These are phyloP conservation scores for Ormyrus labotus DNA, from an alignment of 2,888 invertebrate genomes.

Conservation along the genomic window DNA sequence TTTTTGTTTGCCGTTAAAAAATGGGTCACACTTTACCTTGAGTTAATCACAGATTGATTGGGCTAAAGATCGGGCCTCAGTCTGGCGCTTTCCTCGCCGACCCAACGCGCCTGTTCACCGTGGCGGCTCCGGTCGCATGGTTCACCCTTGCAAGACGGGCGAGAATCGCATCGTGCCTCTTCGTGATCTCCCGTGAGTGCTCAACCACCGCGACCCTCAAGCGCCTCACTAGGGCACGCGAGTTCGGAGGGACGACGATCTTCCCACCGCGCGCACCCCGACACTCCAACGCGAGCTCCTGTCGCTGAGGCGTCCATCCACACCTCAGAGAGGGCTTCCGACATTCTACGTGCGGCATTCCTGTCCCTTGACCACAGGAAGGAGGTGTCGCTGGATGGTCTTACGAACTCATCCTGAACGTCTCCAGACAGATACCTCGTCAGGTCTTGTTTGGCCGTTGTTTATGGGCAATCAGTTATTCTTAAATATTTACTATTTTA, in stretches of 20 bases:
- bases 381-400: slow-evolving; percentile 47
- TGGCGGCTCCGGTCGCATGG: slow-evolving; percentile 40
- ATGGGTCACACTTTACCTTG: too few relatives aligned
- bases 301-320: slow-evolving; percentile 49
- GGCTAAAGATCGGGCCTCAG: too few relatives aligned
- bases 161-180: slow-evolving; percentile 60
- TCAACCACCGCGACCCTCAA: not conserved
- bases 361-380: slow-evolving; percentile 43
- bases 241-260: not conserved
- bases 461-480: too few relatives aligned
- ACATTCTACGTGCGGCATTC: slow-evolving; percentile 27
- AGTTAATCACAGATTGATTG: too few relatives aligned
- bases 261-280: not conserved
- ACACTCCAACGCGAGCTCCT: not conserved
- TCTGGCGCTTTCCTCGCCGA: too few relatives aligned
- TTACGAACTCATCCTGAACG: not conserved
- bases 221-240: not conserved
- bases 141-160: slow-evolving; percentile 58
- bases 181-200: not conserved
- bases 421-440: slow-evolving; percentile 45
- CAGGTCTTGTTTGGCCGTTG: slow-evolving; percentile 52
- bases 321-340: slow-evolving; percentile 34
- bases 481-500: too few relatives aligned
- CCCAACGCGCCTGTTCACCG: slow-evolving; percentile 44
- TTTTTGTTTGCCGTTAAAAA: too few relatives aligned